phyloP scores from a whole-genome alignment of 64 coral and sea anemone species.

The Porites australiensis region DNA sequence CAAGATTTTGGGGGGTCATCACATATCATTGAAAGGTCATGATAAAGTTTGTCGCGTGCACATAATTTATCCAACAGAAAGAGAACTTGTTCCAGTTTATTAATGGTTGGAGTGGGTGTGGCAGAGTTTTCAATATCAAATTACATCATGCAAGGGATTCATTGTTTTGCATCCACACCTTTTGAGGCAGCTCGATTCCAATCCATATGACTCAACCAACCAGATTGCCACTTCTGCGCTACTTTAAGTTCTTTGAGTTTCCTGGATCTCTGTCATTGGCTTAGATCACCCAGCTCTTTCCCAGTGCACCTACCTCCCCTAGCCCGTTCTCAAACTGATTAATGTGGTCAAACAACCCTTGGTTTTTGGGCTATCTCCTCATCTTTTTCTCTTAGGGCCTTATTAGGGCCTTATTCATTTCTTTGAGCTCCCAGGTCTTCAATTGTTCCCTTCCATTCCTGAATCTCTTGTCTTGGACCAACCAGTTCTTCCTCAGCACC shows the following conservation, averaged over 20 bases:
- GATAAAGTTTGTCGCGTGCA: background rate
- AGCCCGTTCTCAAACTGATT: background rate
- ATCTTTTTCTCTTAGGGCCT: background rate
- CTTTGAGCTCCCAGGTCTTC: background rate
- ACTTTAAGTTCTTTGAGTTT: background rate
- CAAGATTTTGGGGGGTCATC: constrained; percentile 18
- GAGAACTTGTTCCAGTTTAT: background rate
- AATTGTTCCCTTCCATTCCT: background rate
- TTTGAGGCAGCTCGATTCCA: background rate
- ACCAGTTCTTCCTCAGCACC: background rate
- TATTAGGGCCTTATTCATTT: background rate
- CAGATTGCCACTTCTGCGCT: background rate
- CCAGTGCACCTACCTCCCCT: background rate
- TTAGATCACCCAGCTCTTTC: background rate
- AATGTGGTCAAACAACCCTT: background rate
- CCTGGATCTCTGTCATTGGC: background rate
- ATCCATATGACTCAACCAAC: background rate
- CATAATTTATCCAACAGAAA: constrained; percentile 13
- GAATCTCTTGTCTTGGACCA: background rate
- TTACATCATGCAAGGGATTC: background rate
- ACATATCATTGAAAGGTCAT: constrained; percentile 32
- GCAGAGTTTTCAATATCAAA: background rate
- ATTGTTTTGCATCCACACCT: background rate
- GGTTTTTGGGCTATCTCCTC: background rate
- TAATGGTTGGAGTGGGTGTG: background rate